These are phyloP conservation scores for Deilephila elpenor DNA, from an alignment of 2,888 invertebrate genomes.

Conservation along the genomic window DNA sequence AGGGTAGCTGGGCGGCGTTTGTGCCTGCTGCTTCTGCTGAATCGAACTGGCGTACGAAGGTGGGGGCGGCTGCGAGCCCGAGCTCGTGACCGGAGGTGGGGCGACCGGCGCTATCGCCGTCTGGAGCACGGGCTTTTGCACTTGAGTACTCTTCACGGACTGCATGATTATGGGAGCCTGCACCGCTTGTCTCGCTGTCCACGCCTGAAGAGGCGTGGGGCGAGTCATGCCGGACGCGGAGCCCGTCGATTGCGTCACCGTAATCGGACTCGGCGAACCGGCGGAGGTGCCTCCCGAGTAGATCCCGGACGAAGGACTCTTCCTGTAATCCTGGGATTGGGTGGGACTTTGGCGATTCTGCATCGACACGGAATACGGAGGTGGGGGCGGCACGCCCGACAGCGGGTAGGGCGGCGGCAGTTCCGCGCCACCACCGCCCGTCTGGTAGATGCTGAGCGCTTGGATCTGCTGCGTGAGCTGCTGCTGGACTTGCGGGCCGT, in stretches of 20 bases:
- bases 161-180: slow-evolving; percentile 98
- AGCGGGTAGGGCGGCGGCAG: slow-evolving; percentile 89
- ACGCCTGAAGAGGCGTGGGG: slow-evolving; percentile 92
- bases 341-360: slow-evolving; percentile 95
- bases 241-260: slow-evolving; percentile 87
- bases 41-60: slow-evolving; percentile 93
- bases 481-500: slow-evolving; percentile 92
- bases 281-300: slow-evolving; percentile 93
- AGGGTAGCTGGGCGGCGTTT: slow-evolving; percentile 79
- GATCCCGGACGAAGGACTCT: slow-evolving; percentile 94
- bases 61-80: slow-evolving; percentile 87
- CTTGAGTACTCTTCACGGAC: slow-evolving; percentile 97
- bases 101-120: slow-evolving; percentile 97
- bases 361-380: slow-evolving; percentile 93
- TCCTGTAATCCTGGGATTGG: slow-evolving; percentile 91
- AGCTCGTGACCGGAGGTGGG: slow-evolving; percentile 84
- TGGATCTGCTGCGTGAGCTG: slow-evolving; percentile 95
- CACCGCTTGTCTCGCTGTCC: slow-evolving; percentile 94
- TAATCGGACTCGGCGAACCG: slow-evolving; percentile 93
- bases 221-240: slow-evolving; percentile 88
- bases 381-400: slow-evolving; percentile 88
- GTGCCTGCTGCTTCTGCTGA: slow-evolving; percentile 88
- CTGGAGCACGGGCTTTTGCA: slow-evolving; percentile 96
- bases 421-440: slow-evolving; percentile 84
- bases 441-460: slow-evolving; percentile 91